A percentile compares a stretch with the other conserved stretches of the same genome.
These are phyloP conservation scores for Atethmia centrago DNA, from an alignment of 2,888 invertebrate species.

Conservation along the genomic window DNA sequence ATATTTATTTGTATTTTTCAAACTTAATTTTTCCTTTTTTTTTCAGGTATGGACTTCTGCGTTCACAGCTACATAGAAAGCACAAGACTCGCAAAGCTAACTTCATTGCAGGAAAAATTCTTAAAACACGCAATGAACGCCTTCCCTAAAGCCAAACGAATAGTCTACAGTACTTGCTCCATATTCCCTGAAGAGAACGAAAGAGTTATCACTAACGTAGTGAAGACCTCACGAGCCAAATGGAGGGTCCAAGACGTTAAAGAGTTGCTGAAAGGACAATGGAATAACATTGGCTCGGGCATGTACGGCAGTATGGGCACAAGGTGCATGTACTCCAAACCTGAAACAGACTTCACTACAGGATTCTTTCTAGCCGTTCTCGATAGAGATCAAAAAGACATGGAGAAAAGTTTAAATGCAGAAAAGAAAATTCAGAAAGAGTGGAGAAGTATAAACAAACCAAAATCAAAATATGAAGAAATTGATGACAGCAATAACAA, in stretches of 20 bases:
- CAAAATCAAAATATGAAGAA: conserved; percentile 23
- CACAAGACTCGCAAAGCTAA: conserved; percentile 91
- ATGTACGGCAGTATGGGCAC: conserved; percentile 92
- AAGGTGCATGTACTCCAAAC: conserved; percentile 94
- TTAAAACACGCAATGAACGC: conserved; percentile 95
- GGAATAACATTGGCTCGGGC: conserved; percentile 93
- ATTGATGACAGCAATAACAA: conserved; percentile 5
- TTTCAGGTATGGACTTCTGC: conserved; percentile 84
- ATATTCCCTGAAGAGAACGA: conserved; percentile 97
- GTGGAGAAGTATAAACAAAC: conserved; percentile 31
- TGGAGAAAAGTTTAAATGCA: conserved; percentile 70
- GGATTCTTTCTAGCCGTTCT: conserved; percentile 99
- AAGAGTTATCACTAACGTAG: conserved; percentile 94
- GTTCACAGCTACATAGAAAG: conserved; percentile 86
- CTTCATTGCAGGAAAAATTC: conserved; percentile 95
- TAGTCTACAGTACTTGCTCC: conserved; percentile 99
- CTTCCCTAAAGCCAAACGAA: conserved; percentile 95
- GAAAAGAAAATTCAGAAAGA: conserved; percentile 53
- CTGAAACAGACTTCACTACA: conserved; percentile 95
- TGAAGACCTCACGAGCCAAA: conserved; percentile 88
- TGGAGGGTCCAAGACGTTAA: conserved; percentile 92
- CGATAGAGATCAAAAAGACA: conserved; percentile 90
- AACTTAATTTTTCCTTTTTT: conserved; percentile 21
- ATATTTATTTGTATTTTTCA: background rate
- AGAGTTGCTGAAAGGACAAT: conserved; percentile 91